These are phyloP conservation scores for Macquaria australasica DNA, from an alignment of 2,113 vertebrate species.

Conservation along the genomic window DNA sequence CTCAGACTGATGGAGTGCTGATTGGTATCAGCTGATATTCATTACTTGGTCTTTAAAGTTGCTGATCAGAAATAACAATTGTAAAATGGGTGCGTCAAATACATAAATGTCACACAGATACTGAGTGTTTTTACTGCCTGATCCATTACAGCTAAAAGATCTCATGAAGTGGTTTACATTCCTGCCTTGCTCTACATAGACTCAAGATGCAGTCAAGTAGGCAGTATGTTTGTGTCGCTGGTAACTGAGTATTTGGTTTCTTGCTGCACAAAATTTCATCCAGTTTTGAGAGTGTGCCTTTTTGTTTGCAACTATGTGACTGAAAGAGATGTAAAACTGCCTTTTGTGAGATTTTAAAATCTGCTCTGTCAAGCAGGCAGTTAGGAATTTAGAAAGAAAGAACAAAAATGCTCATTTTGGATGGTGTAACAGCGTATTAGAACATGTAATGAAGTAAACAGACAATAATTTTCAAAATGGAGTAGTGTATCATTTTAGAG, in stretches of 20 bases:
- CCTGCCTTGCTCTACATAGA: neutral
- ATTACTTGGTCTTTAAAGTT: conserved; percentile 34
- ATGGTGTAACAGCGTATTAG: neutral
- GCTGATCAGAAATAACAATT: conserved; percentile 46
- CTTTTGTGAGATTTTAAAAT: neutral
- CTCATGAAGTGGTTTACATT: conserved; percentile 27
- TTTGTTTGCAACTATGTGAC: neutral
- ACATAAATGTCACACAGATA: conserved; percentile 68
- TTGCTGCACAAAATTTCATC: neutral
- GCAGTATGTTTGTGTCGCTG: neutral
- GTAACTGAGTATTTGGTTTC: neutral
- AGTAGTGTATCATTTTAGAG: neutral
- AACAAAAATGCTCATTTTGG: neutral
- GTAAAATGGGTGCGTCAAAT: conserved; percentile 41
- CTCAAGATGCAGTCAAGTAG: neutral
- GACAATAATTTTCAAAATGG: neutral
- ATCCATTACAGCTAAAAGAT: conserved; percentile 36
- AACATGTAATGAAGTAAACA: conserved; percentile 3
- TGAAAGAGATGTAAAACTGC: neutral
- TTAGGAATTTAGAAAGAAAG: neutral
- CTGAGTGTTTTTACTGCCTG: conserved; percentile 42
- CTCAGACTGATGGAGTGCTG: conserved; percentile 26
- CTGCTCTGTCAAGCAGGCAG: neutral
- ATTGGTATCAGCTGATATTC: conserved; percentile 51
- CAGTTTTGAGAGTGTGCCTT: neutral